Evolutionary conservation across 2,888 invertebrate genomes (phyloP).

Genomic region (Idaea dimidiata): DNA sequence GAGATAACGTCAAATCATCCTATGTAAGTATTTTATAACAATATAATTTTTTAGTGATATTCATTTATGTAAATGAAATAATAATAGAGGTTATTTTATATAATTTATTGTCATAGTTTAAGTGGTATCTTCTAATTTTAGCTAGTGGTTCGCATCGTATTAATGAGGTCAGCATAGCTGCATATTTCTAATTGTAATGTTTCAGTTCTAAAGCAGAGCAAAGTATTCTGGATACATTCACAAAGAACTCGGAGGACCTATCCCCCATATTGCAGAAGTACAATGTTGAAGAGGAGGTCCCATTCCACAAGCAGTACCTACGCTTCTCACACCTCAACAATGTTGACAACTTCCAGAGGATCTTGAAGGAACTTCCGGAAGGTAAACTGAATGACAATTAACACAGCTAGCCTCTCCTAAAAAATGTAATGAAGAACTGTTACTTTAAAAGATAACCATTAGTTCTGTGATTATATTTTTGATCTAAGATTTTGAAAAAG

Average conservation of each 20-base stretch:
- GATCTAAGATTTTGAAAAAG: no score
- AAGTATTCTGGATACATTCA: slow-evolving; percentile 41
- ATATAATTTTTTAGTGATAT: no score
- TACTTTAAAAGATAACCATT: no score
- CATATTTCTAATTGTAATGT: slow-evolving; percentile 5
- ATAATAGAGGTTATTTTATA: no score
- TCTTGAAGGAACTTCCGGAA: slow-evolving; percentile 66
- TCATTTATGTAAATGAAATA: no score
- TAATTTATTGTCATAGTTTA: no score
- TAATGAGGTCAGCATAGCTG: neutral
- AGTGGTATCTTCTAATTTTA: no score
- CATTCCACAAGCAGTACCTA: slow-evolving; percentile 59
- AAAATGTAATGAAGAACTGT: no score
- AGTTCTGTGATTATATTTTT: no score
- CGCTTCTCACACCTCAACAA: slow-evolving; percentile 62
- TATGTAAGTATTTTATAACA: slow-evolving; percentile 49
- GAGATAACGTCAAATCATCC: slow-evolving; percentile 45
- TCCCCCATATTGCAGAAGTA: slow-evolving; percentile 39
- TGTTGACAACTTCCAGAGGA: slow-evolving; percentile 58
- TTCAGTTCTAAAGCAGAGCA: slow-evolving; percentile 53
- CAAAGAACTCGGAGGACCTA: slow-evolving; percentile 34
- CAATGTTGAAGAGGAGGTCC: slow-evolving; percentile 45
- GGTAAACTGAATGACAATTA: slow-evolving; percentile 40
- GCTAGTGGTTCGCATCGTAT: no score
- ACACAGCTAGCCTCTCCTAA: neutral